These are phyloP conservation scores for Meta bourneti DNA, from an alignment of 2,888 invertebrate species.

Conservation along the genomic window DNA sequence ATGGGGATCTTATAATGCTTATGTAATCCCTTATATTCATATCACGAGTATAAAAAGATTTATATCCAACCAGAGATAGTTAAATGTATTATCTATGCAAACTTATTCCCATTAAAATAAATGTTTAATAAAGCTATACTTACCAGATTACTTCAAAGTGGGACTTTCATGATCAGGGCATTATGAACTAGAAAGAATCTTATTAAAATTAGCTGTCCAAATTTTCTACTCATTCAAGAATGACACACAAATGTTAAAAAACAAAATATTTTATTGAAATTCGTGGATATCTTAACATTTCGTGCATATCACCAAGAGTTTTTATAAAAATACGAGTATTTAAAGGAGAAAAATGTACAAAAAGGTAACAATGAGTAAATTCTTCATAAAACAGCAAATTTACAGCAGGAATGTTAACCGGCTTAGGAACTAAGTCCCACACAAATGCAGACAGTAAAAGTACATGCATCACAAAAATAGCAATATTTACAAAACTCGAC, in stretches of 20 bases:
- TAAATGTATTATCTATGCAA: too few species aligned
- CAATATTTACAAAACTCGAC: conserved; percentile 27
- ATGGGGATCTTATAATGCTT: too few species aligned
- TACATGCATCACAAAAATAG: background rate
- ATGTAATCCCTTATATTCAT: too few species aligned
- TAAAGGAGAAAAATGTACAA: conserved; percentile 32
- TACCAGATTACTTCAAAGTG: too few species aligned
- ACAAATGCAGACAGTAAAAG: background rate
- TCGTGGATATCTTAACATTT: background rate
- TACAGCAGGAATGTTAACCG: conserved; percentile 36
- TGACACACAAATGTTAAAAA: background rate
- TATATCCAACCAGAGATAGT: too few species aligned
- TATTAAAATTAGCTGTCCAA: too few species aligned
- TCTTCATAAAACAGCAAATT: conserved; percentile 7
- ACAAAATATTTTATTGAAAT: conserved; percentile 2
- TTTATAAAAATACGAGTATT: conserved; percentile 11
- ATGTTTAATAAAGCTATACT: too few species aligned
- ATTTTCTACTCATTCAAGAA: background rate
- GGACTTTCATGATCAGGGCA: too few species aligned
- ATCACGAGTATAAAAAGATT: too few species aligned
- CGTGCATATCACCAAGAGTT: background rate
- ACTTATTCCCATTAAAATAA: too few species aligned
- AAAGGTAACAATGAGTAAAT: conserved; percentile 6
- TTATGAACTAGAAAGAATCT: too few species aligned
- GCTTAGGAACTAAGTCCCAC: conserved; percentile 30